Percentiles rank a stretch among this genome's conserved stretches.
Conservation (phyloP, 2,113 vertebrate species). For the Aspiorhynchus laticeps region DNA sequence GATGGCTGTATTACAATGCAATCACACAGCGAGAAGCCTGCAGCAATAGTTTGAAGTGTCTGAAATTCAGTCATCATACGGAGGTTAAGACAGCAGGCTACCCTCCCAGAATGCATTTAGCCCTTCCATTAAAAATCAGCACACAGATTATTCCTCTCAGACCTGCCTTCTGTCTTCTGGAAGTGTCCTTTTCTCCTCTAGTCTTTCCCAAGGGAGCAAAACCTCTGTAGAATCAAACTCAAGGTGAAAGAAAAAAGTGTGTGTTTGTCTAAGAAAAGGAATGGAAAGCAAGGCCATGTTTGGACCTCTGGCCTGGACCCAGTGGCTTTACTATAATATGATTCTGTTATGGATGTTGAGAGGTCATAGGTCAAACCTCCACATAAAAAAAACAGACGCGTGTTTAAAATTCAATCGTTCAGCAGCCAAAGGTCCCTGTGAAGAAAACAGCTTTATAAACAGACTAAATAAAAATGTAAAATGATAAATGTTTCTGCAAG, state of each 20-base stretch:
- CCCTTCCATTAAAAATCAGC: constrained; percentile 39
- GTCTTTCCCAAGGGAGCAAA: constrained; percentile 13
- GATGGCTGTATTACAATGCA: constrained; percentile 13
- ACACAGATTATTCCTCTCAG: constrained; percentile 41
- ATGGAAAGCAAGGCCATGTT: constrained; percentile 6
- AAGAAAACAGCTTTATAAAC: background rate
- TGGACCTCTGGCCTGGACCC: constrained; percentile 18
- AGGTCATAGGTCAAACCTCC: constrained; percentile 5
- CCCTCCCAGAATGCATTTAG: constrained; percentile 34
- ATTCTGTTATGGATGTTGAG: constrained; percentile 29
- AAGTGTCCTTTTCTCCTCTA: constrained; percentile 5
- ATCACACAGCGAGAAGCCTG: constrained; percentile 28
- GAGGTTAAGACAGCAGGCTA: constrained; percentile 7
- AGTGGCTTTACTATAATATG: constrained; percentile 20
- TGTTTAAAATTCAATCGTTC: background rate
- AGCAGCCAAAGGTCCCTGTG: background rate
- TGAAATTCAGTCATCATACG: constrained; percentile 39
- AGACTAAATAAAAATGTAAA: background rate
- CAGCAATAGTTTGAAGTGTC: constrained; percentile 24
- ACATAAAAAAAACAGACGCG: constrained; percentile 11
- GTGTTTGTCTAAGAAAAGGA: background rate
- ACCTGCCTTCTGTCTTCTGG: background rate
- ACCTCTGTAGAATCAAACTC: constrained; percentile 25
- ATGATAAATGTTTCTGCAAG: background rate
- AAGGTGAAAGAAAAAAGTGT: constrained; percentile 34